Evolutionary conservation across 2,797 vertebrate species (phyloP).

Genomic region (Lacerta agilis): DNA sequence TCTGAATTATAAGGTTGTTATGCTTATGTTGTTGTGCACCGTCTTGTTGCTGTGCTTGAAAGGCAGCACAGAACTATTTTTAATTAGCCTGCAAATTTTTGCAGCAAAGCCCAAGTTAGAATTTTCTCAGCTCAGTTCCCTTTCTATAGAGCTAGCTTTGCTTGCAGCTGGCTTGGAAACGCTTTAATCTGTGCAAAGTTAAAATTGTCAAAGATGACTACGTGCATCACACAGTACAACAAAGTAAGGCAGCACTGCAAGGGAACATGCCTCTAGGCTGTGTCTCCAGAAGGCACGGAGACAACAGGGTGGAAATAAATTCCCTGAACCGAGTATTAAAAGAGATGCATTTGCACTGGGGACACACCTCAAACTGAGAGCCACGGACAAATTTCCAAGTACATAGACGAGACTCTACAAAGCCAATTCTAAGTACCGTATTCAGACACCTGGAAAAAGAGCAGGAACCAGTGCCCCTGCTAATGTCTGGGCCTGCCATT

Average conservation of each 20-base stretch:
- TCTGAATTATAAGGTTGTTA: no score
- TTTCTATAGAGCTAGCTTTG: constrained; percentile 15
- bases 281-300: constrained; percentile 59
- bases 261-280: constrained; percentile 64
- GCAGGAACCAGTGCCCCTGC: background rate
- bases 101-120: background rate
- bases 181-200: constrained; percentile 61
- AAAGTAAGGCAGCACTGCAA: constrained; percentile 60
- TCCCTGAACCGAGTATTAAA: constrained; percentile 45
- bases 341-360: background rate
- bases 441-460: background rate
- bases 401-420: background rate
- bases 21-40: no score
- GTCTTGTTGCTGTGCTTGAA: no score
- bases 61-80: no score
- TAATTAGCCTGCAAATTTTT: background rate
- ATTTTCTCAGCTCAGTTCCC: background rate
- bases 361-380: constrained; percentile 21
- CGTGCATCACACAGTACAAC: constrained; percentile 36
- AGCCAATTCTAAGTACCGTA: background rate
- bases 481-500: background rate
- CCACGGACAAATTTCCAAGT: background rate
- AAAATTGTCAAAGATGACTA: constrained; percentile 59
- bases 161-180: constrained; percentile 47
- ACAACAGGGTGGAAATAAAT: constrained; percentile 59